These are phyloP conservation scores for Malurus alboscapulatus DNA, from an alignment of 2,113 vertebrate species.

Conservation along the genomic window DNA sequence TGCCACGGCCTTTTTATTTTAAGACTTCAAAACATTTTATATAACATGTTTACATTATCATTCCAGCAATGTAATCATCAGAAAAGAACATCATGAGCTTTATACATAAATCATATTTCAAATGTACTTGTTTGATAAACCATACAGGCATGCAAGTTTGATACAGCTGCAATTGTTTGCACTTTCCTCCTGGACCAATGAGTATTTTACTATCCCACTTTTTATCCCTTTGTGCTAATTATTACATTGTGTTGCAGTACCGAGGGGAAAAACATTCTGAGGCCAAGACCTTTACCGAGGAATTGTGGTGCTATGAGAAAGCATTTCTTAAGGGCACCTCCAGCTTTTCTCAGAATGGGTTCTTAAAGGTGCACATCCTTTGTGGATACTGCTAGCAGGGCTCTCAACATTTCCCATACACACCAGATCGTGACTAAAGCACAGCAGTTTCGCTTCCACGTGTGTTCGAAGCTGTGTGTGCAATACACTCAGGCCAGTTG, in stretches of 20 bases:
- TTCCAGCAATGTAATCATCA: not conserved
- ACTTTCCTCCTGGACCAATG: not conserved
- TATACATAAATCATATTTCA: not conserved
- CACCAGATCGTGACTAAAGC: not conserved
- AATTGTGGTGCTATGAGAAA: not conserved
- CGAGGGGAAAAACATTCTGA: not conserved
- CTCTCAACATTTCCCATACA: not conserved
- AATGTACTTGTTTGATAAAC: not conserved
- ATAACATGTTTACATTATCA: slow-evolving; percentile 40
- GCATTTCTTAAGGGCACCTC: not conserved
- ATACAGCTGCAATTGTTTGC: not conserved
- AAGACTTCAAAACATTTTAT: slow-evolving; percentile 52
- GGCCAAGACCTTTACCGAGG: not conserved
- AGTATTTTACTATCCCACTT: not conserved
- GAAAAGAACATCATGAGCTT: slow-evolving; percentile 15
- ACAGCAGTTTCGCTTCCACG: not conserved
- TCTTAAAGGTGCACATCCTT: not conserved
- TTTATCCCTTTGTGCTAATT: not conserved
- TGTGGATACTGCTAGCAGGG: not conserved
- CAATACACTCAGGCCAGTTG: not conserved
- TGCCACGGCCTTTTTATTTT: slow-evolving; percentile 21
- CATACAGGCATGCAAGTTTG: not conserved
- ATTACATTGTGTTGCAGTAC: not conserved
- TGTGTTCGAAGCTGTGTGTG: not conserved
- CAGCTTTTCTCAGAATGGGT: not conserved